Conservation (phyloP, 2,113 vertebrate genomes). For the Passer montanus region DNA sequence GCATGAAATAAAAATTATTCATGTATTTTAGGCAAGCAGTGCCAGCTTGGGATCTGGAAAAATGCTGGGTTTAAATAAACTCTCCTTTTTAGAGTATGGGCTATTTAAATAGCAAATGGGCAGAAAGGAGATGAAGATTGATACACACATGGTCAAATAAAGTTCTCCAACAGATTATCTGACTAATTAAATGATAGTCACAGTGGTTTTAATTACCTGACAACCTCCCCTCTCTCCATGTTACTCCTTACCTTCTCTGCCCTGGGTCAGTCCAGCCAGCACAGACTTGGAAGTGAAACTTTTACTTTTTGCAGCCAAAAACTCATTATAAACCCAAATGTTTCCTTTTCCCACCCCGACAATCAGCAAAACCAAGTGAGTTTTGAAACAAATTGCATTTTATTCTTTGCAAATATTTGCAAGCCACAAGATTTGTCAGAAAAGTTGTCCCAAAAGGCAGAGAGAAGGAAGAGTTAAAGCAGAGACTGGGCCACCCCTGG, state of each 20-base stretch:
- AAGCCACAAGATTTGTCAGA: conserved; percentile 17
- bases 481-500: background rate
- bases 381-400: conserved; percentile 16
- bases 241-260: background rate
- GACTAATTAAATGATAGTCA: background rate
- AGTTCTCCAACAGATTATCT: background rate
- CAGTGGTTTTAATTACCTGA: background rate
- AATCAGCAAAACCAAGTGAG: background rate
- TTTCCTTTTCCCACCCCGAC: background rate
- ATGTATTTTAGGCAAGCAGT: background rate
- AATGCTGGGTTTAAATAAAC: background rate
- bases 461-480: background rate
- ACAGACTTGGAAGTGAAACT: background rate
- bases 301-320: background rate
- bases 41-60: background rate
- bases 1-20: background rate
- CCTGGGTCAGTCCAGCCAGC: rapidly evolving
- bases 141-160: too few relatives aligned
- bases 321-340: rapidly evolving
- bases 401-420: conserved; percentile 56
- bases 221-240: background rate
- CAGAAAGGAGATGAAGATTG: background rate
- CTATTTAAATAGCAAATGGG: background rate
- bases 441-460: conserved; percentile 24
- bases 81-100: background rate